Evolutionary conservation across 2,888 invertebrate species (phyloP), one percentile per base, ranked within the genome.

Genomic region (Dynastes hyllus): DNA sequence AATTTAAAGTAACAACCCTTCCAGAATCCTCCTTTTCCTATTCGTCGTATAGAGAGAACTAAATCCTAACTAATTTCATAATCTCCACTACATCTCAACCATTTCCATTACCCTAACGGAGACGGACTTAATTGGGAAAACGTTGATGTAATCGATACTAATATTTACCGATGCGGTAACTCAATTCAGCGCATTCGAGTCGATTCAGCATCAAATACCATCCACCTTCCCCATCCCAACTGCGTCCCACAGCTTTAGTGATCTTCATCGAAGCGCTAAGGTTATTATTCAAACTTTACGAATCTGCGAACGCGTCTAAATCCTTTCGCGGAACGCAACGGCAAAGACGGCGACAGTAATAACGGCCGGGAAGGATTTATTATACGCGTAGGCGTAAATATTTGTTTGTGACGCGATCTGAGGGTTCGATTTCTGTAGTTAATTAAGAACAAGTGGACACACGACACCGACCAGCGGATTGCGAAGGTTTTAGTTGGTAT

Each of bases 301-400:
- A 71, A 58, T 55, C 37, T 55, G 71, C 71, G 71, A 55, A 71
- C 71, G 55, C 22, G 71, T n/a, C 53, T 11, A 71, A 71, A 71
- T 71, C 71, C 58, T 37, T n/a, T 37, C 58, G 29, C 55, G 22
- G 69, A 29, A 58, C 16, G 22, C 5, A 70, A 27, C 53, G n/a
- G 69, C 50, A 70, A 50, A 16, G 22, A 22, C 55, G 16, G 22
- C 22, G 22, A 58, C 22, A 27, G 11, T 45, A 45, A 45, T 11
- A 45, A 11, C 45, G 45, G 66, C 69, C 1, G 53, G 51, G 13
- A 51, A 51, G 69, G 69, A 70, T 70, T 70, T 70, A 70, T 70
- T 67, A 67, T 40, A 67, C 45, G 22, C 40, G 45, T 9, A 5
- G 63, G 63, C 32, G 40, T 71, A 71, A 16, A 71, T 71, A 58